A percentile compares a stretch with the other conserved stretches of the same genome.
phyloP scores from a whole-genome alignment of 2,797 vertebrate genomes.

The Malacoctenus gilli region DNA sequence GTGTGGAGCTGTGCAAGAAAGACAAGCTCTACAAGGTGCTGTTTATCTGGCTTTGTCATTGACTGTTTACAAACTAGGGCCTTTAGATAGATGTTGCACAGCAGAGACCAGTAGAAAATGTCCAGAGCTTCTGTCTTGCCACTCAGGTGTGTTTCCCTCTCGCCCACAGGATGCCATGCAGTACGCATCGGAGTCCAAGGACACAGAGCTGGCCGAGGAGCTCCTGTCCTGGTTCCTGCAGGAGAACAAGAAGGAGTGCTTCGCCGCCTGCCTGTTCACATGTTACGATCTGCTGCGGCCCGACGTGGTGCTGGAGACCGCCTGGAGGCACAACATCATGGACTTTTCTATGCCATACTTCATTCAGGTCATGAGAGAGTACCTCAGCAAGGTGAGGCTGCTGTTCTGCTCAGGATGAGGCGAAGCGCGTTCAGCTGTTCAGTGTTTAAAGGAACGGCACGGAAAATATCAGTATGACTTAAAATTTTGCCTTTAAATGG shows the following conservation, averaged over 20 bases:
- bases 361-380: constrained; percentile 99
- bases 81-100: too few relatives aligned
- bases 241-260: constrained; percentile 96
- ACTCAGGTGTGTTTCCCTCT: constrained; percentile 2
- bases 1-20: constrained; percentile 98
- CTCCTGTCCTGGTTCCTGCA: constrained; percentile 95
- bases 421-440: too few relatives aligned
- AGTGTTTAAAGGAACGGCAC: too few relatives aligned
- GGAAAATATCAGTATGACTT: too few relatives aligned
- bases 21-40: constrained; percentile 97
- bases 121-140: too few relatives aligned
- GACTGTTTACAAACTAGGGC: too few relatives aligned
- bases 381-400: constrained; percentile 93
- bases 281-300: constrained; percentile 98
- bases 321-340: constrained; percentile 99
- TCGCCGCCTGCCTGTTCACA: constrained; percentile 97
- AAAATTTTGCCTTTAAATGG: too few relatives aligned
- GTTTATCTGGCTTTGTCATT: too few relatives aligned
- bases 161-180: constrained; percentile 80
- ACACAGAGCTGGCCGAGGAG: constrained; percentile 89
- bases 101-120: too few relatives aligned
- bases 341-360: constrained; percentile 99
- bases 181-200: constrained; percentile 83
- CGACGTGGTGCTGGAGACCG: constrained; percentile 97
- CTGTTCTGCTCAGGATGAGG: constrained; percentile 50